A percentile compares a stretch with the other conserved stretches of the same genome.
phyloP scores from a whole-genome alignment of 1,140 invertebrate species.

The Coptotermes formosanus region DNA sequence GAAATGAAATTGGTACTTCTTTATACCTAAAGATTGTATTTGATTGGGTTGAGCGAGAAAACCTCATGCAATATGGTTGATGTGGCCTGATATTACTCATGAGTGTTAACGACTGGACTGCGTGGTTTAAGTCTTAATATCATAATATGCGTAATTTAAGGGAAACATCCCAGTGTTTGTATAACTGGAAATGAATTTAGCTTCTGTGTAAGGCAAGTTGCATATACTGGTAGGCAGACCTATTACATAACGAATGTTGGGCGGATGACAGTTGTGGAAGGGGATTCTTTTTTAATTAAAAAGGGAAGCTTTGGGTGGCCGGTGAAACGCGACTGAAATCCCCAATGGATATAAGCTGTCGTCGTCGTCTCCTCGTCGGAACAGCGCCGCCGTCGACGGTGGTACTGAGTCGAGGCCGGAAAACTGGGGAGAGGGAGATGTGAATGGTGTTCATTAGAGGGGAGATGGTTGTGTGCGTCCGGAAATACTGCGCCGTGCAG shows the following conservation, averaged over 20 bases:
- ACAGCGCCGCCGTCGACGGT: neutral
- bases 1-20: no score
- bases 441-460: slow-evolving; percentile 18
- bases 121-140: neutral
- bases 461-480: neutral
- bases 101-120: neutral
- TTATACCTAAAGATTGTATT: no score
- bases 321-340: slow-evolving; percentile 17
- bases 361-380: neutral
- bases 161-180: neutral
- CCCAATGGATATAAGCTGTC: slow-evolving; percentile 10
- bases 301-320: slow-evolving; percentile 12
- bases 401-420: neutral
- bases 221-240: neutral
- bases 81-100: neutral
- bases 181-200: neutral
- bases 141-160: slow-evolving; percentile 3
- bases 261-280: slow-evolving; percentile 7
- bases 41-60: neutral
- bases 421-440: neutral
- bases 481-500: slow-evolving; percentile 1
- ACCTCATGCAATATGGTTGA: no score
- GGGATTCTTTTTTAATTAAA: slow-evolving; percentile 8
- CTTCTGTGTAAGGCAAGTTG: neutral
- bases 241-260: slow-evolving; percentile 1